Percentiles rank a stretch among this genome's conserved stretches.
phyloP scores from a whole-genome alignment of 2,113 vertebrate species.

The Phalacrocorax carbo region DNA sequence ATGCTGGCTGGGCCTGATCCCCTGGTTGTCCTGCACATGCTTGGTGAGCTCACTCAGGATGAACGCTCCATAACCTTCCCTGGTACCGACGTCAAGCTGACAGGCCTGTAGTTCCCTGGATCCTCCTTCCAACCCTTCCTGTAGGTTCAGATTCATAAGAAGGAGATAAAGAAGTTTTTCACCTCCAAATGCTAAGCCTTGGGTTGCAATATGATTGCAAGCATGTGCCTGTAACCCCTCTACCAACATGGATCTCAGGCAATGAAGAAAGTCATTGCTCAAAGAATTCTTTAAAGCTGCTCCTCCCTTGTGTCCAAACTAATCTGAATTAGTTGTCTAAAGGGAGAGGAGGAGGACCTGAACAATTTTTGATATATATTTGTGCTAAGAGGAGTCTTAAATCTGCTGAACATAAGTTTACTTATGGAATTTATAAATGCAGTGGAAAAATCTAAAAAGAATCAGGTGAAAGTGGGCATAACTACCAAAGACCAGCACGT shows the following conservation, averaged over 20 bases:
- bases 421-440: neutral
- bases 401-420: neutral
- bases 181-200: neutral
- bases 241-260: neutral
- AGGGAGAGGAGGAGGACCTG: neutral
- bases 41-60: too few species aligned
- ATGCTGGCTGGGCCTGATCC: too few species aligned
- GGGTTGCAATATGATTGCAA: accelerated
- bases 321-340: neutral
- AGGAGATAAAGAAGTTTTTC: neutral
- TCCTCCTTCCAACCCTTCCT: too few species aligned
- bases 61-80: too few species aligned
- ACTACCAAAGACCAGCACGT: neutral
- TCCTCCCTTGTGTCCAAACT: neutral
- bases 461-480: neutral
- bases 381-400: neutral
- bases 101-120: too few species aligned
- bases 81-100: too few species aligned
- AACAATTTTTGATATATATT: neutral
- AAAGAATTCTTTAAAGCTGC: neutral
- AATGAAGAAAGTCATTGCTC: neutral
- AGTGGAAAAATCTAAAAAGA: neutral
- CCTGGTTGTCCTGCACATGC: too few species aligned
- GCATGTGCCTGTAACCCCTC: neutral
- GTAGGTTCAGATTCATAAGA: neutral